Evolutionary conservation across 2,888 invertebrate species (phyloP).

Genomic region (Tolmerus cingulatus): DNA sequence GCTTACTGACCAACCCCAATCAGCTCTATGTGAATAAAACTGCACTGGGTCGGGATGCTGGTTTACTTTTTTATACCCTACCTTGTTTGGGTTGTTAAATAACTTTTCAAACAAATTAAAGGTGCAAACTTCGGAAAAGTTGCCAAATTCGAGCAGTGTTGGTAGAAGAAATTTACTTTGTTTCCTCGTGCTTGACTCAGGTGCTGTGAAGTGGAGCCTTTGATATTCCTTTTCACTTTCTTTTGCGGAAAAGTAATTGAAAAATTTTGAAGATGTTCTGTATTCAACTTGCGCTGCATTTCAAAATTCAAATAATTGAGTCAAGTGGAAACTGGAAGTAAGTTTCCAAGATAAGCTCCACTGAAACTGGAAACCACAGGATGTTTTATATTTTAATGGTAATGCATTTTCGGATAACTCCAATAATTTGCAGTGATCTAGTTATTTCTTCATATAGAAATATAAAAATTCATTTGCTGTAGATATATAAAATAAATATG

Average conservation of each 20-base stretch:
- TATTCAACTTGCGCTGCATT: not conserved
- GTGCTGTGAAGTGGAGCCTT: not conserved
- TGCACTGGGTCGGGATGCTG: not conserved
- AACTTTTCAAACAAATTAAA: not conserved
- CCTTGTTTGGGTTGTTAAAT: not conserved
- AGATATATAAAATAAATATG: no score
- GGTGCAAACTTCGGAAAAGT: not conserved
- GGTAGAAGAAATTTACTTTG: not conserved
- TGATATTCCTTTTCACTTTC: not conserved
- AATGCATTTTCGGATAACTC: no score
- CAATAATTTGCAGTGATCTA: no score
- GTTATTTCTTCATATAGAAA: no score
- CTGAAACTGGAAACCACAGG: no score
- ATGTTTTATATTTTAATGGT: no score
- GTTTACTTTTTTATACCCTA: not conserved
- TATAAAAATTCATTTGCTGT: no score
- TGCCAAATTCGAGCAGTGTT: not conserved
- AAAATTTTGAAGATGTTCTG: not conserved
- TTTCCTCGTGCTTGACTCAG: not conserved
- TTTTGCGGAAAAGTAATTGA: not conserved
- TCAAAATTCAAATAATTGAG: not conserved
- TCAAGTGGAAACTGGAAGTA: not conserved
- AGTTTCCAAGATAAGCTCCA: no score
- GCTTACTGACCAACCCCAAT: not conserved
- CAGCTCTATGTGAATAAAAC: not conserved